Percentiles rank a stretch among this genome's conserved stretches.
phyloP scores from a whole-genome alignment of 2,113 vertebrate species.

The Melozone crissalis region DNA sequence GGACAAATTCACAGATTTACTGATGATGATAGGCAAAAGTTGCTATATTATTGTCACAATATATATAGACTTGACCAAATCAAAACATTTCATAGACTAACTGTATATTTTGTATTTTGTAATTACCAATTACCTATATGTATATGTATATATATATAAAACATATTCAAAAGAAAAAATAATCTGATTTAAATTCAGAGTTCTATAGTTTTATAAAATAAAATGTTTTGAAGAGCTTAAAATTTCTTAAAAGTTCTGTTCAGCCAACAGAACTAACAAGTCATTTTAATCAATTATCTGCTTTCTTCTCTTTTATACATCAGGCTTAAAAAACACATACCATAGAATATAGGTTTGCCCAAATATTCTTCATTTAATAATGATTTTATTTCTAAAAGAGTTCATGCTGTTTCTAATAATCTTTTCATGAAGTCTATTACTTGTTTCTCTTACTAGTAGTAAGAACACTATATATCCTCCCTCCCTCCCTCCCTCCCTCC shows the following conservation, averaged over 20 bases:
- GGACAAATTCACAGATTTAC: background rate
- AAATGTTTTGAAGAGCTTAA: background rate
- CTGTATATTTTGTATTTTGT: background rate
- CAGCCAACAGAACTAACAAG: background rate
- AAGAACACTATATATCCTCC: background rate
- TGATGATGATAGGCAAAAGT: background rate
- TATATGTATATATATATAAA: background rate
- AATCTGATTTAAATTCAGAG: background rate
- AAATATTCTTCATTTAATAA: background rate
- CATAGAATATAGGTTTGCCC: background rate
- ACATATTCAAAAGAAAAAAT: background rate
- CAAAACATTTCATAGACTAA: rapidly evolving
- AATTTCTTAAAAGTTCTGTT: too few species aligned
- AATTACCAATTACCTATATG: background rate
- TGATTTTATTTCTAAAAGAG: background rate
- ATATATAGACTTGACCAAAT: rapidly evolving
- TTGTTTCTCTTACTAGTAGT: background rate
- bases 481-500: too few species aligned
- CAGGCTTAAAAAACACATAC: background rate
- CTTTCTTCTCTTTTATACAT: background rate
- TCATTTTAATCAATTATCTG: background rate
- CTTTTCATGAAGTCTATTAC: background rate
- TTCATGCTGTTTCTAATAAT: background rate
- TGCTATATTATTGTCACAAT: background rate
- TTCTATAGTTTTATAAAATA: background rate